phyloP scores from a whole-genome alignment of 2,797 vertebrate species.

The Pipistrellus pygmaeus region DNA sequence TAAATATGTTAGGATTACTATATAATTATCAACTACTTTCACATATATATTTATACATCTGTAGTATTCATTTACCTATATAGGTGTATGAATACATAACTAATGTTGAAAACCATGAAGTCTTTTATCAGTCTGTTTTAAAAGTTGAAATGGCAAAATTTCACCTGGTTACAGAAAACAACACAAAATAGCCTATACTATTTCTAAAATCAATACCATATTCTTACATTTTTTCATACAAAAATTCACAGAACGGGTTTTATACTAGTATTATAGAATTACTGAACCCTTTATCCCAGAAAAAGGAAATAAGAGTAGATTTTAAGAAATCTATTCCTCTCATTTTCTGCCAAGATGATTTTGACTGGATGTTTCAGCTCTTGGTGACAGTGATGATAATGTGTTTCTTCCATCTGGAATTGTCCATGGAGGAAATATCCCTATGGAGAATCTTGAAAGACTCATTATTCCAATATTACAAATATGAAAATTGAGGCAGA shows the following conservation, averaged over 20 bases:
- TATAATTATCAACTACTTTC: neutral
- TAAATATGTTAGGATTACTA: neutral
- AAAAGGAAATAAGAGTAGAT: conserved; percentile 55
- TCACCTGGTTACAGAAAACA: neutral
- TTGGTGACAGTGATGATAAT: conserved; percentile 61
- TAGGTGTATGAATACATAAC: neutral
- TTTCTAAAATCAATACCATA: conserved; percentile 35
- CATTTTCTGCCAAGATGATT: conserved; percentile 63
- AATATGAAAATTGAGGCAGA: conserved; percentile 77
- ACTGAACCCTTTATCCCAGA: neutral
- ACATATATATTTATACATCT: conserved; percentile 26
- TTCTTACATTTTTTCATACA: conserved; percentile 36
- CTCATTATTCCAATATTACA: conserved; percentile 68
- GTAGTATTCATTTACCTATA: neutral
- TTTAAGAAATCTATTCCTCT: conserved; percentile 22
- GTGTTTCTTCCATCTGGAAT: conserved; percentile 65
- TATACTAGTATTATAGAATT: conserved; percentile 22
- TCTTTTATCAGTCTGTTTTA: neutral
- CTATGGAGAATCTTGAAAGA: conserved; percentile 46
- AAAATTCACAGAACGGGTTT: conserved; percentile 9
- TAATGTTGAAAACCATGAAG: neutral
- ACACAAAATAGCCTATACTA: neutral
- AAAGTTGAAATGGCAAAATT: neutral
- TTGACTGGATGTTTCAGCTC: conserved; percentile 51
- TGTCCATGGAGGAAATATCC: conserved; percentile 65